phyloP scores from a whole-genome alignment of 2,113 vertebrate species.

The Cyphomyrus discorhynchus region DNA sequence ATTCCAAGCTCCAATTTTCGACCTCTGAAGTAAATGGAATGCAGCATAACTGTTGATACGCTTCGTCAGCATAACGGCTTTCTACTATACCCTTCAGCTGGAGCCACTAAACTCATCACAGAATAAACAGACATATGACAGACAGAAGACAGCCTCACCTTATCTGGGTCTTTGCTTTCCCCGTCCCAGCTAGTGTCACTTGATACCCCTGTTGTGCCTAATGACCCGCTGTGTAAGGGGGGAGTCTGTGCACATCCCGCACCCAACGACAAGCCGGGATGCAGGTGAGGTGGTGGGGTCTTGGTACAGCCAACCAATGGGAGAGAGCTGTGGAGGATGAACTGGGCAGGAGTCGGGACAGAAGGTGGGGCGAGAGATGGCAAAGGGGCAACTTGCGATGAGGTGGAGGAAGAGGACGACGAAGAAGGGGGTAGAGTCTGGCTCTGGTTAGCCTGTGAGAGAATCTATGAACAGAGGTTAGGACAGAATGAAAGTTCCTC shows the following conservation, averaged over 20 bases:
- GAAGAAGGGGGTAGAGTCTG: constrained; percentile 50
- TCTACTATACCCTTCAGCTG: not conserved
- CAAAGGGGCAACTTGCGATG: constrained; percentile 63
- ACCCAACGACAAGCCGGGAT: constrained; percentile 48
- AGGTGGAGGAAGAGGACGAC: constrained; percentile 38
- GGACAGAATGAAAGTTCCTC: not conserved
- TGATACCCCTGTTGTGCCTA: constrained; percentile 43
- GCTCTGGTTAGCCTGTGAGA: constrained; percentile 76
- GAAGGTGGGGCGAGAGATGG: constrained; percentile 50
- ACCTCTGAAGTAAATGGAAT: not conserved
- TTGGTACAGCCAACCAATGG: constrained; percentile 73
- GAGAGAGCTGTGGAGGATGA: constrained; percentile 73
- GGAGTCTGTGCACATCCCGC: constrained; percentile 64
- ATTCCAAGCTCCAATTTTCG: not conserved
- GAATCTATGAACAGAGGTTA: constrained; percentile 60
- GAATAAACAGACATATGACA: not conserved
- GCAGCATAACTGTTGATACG: not conserved
- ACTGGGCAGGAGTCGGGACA: constrained; percentile 51
- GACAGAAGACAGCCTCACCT: constrained; percentile 41
- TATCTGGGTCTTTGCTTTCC: constrained; percentile 67
- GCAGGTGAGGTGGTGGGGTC: constrained; percentile 70
- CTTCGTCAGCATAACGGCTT: not conserved
- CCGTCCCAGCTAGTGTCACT: constrained; percentile 56
- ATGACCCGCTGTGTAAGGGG: constrained; percentile 42
- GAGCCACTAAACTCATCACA: not conserved